A percentile compares a stretch with the other conserved stretches of the same genome.
Conservation (phyloP, 2,113 vertebrate species). For the Rhodinocichla rosea region DNA sequence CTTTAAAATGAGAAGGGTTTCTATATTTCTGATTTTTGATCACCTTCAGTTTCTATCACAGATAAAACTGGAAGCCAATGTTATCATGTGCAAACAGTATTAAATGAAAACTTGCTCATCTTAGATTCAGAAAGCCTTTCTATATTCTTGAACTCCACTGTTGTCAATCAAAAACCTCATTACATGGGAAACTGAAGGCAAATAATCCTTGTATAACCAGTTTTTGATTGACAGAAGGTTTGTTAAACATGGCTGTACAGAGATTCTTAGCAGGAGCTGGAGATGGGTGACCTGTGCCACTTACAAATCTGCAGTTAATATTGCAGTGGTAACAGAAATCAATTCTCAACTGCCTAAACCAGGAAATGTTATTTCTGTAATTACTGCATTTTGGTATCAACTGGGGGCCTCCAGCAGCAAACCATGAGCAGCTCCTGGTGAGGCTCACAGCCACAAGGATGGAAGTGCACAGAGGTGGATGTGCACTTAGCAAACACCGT, state of each 20-base stretch:
- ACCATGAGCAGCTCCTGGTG: neutral
- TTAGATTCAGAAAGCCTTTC: constrained; percentile 37
- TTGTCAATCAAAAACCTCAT: constrained; percentile 61
- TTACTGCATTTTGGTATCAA: neutral
- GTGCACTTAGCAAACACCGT: fast-evolving
- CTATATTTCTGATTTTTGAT: neutral
- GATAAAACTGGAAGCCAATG: neutral
- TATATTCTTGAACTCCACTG: constrained; percentile 1
- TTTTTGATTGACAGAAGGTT: constrained; percentile 43
- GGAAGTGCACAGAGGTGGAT: fast-evolving
- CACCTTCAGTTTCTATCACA: neutral
- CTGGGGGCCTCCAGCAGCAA: neutral
- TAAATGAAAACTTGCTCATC: constrained; percentile 21
- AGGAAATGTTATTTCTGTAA: neutral
- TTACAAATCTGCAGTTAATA: neutral
- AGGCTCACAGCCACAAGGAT: neutral
- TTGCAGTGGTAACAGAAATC: neutral
- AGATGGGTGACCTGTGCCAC: neutral
- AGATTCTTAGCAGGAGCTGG: neutral
- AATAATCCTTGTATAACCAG: constrained; percentile 55
- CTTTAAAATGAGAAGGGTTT: neutral
- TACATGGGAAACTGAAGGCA: constrained; percentile 52
- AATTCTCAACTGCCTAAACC: neutral
- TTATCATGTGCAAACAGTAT: constrained; percentile 1
- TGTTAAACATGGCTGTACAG: constrained; percentile 22